Conservation (phyloP, 2,113 vertebrate genomes). For the Phocoena sinus region DNA sequence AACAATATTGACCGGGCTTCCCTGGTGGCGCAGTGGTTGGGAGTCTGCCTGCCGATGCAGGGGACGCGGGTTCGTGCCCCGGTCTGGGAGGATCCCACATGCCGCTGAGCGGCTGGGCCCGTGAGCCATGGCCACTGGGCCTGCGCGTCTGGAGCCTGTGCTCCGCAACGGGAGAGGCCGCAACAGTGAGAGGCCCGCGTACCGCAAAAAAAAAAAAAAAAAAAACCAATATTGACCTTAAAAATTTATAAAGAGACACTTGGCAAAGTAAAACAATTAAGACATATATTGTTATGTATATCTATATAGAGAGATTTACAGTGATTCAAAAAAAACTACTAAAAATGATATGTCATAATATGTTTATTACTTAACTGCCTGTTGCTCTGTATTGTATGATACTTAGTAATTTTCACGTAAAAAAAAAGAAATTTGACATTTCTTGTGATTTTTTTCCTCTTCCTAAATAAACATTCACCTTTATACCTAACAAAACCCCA, state of each 20-base stretch:
- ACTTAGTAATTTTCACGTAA: background rate
- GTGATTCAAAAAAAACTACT: background rate
- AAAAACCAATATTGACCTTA: background rate
- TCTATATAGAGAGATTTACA: background rate
- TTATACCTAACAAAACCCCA: background rate
- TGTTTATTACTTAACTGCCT: background rate
- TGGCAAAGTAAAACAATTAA: background rate
- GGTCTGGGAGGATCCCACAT: too few relatives aligned
- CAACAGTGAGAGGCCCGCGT: too few relatives aligned
- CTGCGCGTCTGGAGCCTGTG: too few relatives aligned
- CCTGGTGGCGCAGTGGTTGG: too few relatives aligned
- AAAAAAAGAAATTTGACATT: background rate
- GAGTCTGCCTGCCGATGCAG: too few relatives aligned
- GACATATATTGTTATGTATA: background rate
- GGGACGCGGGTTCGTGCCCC: too few relatives aligned
- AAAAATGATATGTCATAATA: background rate
- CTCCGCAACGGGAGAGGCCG: too few relatives aligned
- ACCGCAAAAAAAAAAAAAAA: too few relatives aligned
- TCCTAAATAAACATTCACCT: background rate
- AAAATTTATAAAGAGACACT: background rate
- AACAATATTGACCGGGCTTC: background rate
- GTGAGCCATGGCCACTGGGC: too few relatives aligned
- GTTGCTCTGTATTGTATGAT: background rate
- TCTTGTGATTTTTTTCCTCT: background rate
- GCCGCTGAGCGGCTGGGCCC: too few relatives aligned